phyloP scores from a whole-genome alignment of 1,140 invertebrate species.

The Vollenhovia emeryi region DNA sequence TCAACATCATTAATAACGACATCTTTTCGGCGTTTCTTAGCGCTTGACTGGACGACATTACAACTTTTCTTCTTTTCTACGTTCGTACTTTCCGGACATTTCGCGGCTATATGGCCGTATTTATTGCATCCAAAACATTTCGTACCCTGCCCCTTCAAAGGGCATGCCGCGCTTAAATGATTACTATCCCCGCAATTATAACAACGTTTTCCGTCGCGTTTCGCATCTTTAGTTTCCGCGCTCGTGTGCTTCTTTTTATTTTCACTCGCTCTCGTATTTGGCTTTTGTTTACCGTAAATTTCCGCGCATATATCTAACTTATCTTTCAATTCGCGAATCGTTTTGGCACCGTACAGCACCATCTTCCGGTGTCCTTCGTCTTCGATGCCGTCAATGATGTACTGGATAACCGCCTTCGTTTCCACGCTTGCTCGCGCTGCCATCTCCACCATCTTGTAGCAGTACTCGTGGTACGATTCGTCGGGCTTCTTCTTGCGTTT shows the following conservation, averaged over 20 bases:
- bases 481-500: constrained; percentile 20
- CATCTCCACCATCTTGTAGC: constrained; percentile 28
- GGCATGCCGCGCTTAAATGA: constrained; percentile 51
- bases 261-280: constrained; percentile 46
- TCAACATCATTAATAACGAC: neutral
- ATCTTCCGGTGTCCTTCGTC: constrained; percentile 75
- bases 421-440: constrained; percentile 70
- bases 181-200: constrained; percentile 42
- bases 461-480: constrained; percentile 43
- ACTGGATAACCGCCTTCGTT: constrained; percentile 72
- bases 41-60: neutral
- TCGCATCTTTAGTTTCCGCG: neutral
- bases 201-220: too few relatives aligned
- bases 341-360: constrained; percentile 76
- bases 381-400: constrained; percentile 78
- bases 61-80: neutral
- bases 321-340: constrained; percentile 72
- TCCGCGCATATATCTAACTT: constrained; percentile 62
- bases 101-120: constrained; percentile 35
- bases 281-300: constrained; percentile 18
- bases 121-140: constrained; percentile 51
- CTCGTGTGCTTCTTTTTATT: constrained; percentile 7
- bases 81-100: neutral
- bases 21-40: neutral
- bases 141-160: constrained; percentile 7